Evolutionary conservation across 37 sponge, comb jelly and placozoan genomes (phyloP).

Genomic region (Chondrosia reniformis): DNA sequence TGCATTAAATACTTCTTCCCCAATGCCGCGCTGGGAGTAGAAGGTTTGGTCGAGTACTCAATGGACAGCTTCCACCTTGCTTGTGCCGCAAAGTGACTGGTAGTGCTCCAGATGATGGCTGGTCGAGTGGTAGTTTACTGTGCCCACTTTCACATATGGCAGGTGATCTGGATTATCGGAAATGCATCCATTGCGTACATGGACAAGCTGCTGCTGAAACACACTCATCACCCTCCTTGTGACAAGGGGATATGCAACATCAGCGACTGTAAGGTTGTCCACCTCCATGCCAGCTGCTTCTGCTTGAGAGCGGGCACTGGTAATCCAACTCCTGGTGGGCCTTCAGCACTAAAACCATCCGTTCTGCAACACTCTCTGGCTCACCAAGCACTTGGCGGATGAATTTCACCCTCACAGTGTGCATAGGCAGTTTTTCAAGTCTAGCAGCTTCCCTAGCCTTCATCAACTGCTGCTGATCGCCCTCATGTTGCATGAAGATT

Average conservation of each 20-base stretch:
- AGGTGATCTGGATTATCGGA: slow-evolving; percentile 42
- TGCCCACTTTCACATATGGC: slow-evolving; percentile 50
- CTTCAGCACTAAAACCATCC: slow-evolving; percentile 39
- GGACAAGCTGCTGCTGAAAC: slow-evolving; percentile 35
- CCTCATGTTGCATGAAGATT: too few species aligned
- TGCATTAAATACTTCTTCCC: slow-evolving; percentile 46
- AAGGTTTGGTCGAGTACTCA: slow-evolving; percentile 45
- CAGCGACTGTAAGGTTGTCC: slow-evolving; percentile 28
- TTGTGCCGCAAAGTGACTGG: slow-evolving; percentile 45
- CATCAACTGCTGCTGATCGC: neutral
- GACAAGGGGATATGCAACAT: slow-evolving; percentile 30
- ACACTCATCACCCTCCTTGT: slow-evolving; percentile 23
- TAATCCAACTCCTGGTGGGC: slow-evolving; percentile 34
- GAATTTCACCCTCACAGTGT: slow-evolving; percentile 28
- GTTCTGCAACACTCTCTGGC: slow-evolving; percentile 31
- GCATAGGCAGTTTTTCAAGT: slow-evolving; percentile 11
- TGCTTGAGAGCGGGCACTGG: slow-evolving; percentile 23
- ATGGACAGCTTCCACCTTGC: slow-evolving; percentile 50
- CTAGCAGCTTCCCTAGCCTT: too few species aligned
- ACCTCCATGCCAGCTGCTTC: slow-evolving; percentile 33
- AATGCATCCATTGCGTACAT: slow-evolving; percentile 44
- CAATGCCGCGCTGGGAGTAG: slow-evolving; percentile 48
- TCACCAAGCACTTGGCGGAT: slow-evolving; percentile 40
- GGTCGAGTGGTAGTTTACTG: slow-evolving; percentile 38
- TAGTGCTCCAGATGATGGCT: slow-evolving; percentile 39